phyloP scores from a whole-genome alignment of 2,113 vertebrate species.

The Rattus rattus region DNA sequence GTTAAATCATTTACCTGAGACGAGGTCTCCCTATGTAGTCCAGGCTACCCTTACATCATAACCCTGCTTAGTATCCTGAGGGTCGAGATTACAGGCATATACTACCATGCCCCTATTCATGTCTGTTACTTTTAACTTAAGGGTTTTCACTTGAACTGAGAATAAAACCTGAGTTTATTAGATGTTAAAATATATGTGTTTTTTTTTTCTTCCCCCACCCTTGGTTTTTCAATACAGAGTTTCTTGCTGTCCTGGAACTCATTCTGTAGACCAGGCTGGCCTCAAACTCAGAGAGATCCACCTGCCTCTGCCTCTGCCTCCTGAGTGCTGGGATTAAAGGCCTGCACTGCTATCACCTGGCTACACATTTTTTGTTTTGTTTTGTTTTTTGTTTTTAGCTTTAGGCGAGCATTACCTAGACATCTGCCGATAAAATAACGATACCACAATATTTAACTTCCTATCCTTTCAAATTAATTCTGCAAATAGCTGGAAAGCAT shows the following conservation, averaged over 20 bases:
- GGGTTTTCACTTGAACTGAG: background rate
- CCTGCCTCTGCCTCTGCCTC: too few species aligned
- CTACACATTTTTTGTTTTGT: too few species aligned
- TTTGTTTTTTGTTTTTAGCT: background rate
- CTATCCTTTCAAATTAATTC: constrained; percentile 50
- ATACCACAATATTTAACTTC: background rate
- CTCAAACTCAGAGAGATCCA: too few species aligned
- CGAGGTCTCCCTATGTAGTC: background rate
- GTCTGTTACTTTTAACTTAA: background rate
- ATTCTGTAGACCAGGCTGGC: too few species aligned
- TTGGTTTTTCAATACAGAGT: too few species aligned
- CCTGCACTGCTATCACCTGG: too few species aligned
- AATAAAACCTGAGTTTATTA: constrained; percentile 16
- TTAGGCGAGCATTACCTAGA: background rate
- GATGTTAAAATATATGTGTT: background rate
- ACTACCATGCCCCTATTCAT: too few species aligned
- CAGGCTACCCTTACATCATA: background rate
- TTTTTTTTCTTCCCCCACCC: background rate
- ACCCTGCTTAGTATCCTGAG: background rate
- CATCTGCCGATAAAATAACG: background rate
- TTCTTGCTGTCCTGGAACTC: too few species aligned
- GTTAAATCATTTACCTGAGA: background rate
- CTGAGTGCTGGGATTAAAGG: too few species aligned
- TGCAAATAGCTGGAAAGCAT: constrained; percentile 17
- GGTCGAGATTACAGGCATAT: background rate